These are phyloP conservation scores for Barypeithes pellucidus DNA, from an alignment of 2,888 invertebrate genomes.

Conservation along the genomic window DNA sequence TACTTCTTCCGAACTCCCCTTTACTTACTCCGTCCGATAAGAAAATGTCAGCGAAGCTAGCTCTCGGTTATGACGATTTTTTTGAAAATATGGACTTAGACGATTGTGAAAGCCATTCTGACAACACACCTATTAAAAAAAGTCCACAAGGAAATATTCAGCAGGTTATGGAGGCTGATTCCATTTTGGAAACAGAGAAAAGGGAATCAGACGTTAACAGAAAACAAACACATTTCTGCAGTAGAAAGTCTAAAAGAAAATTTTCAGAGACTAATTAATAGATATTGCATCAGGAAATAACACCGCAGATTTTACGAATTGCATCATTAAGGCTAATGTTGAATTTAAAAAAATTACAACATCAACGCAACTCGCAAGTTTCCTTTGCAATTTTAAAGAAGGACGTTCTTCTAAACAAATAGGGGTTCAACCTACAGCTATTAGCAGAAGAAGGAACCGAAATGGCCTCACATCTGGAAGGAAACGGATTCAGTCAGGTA, in stretches of 20 bases:
- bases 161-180: no score
- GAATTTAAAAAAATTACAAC: neutral
- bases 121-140: neutral
- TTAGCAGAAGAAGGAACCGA: neutral
- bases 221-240: no score
- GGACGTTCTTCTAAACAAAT: neutral
- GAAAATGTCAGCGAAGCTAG: neutral
- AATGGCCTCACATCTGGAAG: neutral
- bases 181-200: no score
- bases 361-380: neutral
- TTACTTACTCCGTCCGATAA: neutral
- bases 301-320: neutral
- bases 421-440: neutral
- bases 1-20: neutral
- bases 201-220: no score
- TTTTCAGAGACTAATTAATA: no score
- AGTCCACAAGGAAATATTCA: neutral
- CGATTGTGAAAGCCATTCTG: neutral
- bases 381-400: neutral
- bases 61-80: neutral
- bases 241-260: no score
- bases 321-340: conserved; percentile 1
- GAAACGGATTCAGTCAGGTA: neutral
- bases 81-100: neutral
- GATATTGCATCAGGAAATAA: no score